Evolutionary conservation across 2,797 vertebrate species (phyloP).

Genomic region (Nyctalus aviator): DNA sequence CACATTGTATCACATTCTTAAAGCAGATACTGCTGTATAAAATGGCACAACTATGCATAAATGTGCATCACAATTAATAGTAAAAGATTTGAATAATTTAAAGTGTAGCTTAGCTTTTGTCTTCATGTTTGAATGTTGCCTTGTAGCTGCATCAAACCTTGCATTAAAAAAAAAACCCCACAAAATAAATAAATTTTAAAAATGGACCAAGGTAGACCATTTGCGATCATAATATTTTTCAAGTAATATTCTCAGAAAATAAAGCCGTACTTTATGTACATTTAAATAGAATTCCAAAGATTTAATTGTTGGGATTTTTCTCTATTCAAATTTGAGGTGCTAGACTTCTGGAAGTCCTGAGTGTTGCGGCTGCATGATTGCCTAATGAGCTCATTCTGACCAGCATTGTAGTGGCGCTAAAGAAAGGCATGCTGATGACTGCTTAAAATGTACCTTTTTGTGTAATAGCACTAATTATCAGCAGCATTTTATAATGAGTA

Average conservation of each 20-base stretch:
- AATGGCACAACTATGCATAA: background rate
- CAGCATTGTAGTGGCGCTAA: constrained; percentile 73
- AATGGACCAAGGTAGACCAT: background rate
- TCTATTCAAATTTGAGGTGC: constrained; percentile 76
- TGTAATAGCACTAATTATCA: constrained; percentile 87
- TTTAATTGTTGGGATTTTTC: constrained; percentile 72
- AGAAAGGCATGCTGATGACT: constrained; percentile 83
- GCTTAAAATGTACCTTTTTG: constrained; percentile 85
- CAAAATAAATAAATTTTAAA: background rate
- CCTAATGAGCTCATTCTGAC: constrained; percentile 79
- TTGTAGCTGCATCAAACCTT: background rate
- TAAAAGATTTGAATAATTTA: background rate
- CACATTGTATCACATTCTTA: background rate
- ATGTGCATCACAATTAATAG: background rate
- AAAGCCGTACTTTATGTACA: background rate
- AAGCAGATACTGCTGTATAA: background rate
- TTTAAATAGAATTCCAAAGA: constrained; percentile 49
- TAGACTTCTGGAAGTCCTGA: constrained; percentile 72
- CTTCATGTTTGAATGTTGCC: background rate
- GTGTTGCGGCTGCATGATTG: constrained; percentile 75
- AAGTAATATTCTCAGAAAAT: constrained; percentile 6
- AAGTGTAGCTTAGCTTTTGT: background rate
- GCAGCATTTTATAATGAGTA: constrained; percentile 83
- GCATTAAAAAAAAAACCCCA: background rate
- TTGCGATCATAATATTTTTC: background rate